phyloP scores from a whole-genome alignment of 2,888 invertebrate genomes.

The Muschampia plurimacula region DNA sequence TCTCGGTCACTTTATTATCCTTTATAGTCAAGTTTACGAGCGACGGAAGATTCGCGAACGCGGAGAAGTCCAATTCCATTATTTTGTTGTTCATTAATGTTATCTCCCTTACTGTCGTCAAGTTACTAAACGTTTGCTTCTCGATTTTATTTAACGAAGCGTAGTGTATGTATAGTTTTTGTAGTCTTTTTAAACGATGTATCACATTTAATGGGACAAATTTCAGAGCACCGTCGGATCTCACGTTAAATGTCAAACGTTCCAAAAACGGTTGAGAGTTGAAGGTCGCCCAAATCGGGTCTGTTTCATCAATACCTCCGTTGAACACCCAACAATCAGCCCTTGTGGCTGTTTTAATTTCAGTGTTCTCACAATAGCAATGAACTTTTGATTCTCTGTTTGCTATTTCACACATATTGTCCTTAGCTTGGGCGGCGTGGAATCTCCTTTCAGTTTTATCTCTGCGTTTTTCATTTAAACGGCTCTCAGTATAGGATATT shows the following conservation, averaged over 20 bases:
- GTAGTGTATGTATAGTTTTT: conserved; percentile 89
- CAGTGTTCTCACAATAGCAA: conserved; percentile 88
- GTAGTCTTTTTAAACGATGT: conserved; percentile 87
- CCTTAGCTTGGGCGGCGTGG: conserved; percentile 70
- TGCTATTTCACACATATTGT: conserved; percentile 86
- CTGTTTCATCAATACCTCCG: conserved; percentile 87
- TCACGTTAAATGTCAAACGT: conserved; percentile 89
- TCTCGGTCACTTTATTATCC: conserved; percentile 91
- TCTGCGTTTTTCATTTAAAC: conserved; percentile 83
- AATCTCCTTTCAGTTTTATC: conserved; percentile 80
- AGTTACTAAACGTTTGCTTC: conserved; percentile 90
- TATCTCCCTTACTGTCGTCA: conserved; percentile 89
- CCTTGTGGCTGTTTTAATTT: conserved; percentile 86
- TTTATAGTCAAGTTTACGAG: conserved; percentile 90
- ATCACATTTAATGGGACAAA: conserved; percentile 90
- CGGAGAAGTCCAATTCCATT: conserved; percentile 87
- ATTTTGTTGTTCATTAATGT: conserved; percentile 90
- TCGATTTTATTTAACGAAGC: conserved; percentile 90
- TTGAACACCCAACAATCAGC: conserved; percentile 93
- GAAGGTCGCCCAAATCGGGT: conserved; percentile 90
- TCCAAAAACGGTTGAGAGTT: conserved; percentile 89
- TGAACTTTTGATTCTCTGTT: conserved; percentile 85
- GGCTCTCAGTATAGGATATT: conserved; percentile 83
- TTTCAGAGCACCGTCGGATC: conserved; percentile 88
- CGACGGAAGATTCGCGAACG: conserved; percentile 90